These are phyloP conservation scores for Pectinophora gossypiella DNA, from an alignment of 1,140 invertebrate species.

Conservation along the genomic window DNA sequence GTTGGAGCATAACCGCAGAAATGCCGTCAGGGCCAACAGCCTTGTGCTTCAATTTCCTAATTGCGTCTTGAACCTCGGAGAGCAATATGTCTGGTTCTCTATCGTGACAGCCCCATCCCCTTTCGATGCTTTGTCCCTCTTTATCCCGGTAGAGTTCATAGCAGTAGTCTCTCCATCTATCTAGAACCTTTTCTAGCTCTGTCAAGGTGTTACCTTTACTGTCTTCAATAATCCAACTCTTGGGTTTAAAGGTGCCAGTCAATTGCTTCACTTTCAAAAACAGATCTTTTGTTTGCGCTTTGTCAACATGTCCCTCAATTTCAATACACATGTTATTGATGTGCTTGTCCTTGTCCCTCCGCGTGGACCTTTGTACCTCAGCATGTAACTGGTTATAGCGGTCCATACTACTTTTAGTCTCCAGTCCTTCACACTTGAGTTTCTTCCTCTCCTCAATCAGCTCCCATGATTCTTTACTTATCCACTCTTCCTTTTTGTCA, in stretches of 20 bases:
- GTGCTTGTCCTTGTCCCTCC: conserved; percentile 6
- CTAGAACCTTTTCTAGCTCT: conserved; percentile 5
- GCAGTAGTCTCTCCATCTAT: conserved; percentile 13
- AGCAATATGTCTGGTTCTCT: neutral
- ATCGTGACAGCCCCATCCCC: no score
- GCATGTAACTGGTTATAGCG: neutral
- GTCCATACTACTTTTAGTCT: neutral
- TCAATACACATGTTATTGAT: conserved; percentile 13
- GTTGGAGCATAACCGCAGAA: neutral
- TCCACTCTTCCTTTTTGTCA: neutral
- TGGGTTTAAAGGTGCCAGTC: conserved; percentile 4
- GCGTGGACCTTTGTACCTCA: neutral
- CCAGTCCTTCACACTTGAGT: no score
- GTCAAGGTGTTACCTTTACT: conserved; percentile 4
- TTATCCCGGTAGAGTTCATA: neutral
- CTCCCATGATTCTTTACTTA: neutral
- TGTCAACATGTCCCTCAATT: conserved; percentile 9
- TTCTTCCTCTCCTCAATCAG: neutral
- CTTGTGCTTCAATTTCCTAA: neutral
- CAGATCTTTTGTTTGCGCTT: conserved; percentile 6
- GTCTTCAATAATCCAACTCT: conserved; percentile 11
- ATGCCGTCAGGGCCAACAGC: neutral
- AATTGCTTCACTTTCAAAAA: conserved; percentile 11
- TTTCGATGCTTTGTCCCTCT: no score
- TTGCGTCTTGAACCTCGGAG: neutral